Percentiles rank a stretch among this genome's conserved stretches.
Evolutionary conservation across 1,140 invertebrate species (phyloP).

Genomic region (Eriocheir sinensis): DNA sequence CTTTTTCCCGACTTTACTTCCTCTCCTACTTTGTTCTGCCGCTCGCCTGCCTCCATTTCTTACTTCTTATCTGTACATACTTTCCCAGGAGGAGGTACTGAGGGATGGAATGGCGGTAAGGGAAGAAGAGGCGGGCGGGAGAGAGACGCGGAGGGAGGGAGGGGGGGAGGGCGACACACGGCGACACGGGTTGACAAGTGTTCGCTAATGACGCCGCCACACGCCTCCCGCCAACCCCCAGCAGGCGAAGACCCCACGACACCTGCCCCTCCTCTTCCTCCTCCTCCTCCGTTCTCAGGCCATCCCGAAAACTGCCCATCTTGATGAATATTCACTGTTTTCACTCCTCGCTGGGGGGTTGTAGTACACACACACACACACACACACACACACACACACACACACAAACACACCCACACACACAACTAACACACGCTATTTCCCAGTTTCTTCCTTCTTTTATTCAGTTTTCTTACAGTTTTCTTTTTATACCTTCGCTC

Average conservation of each 20-base stretch:
- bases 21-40: background rate
- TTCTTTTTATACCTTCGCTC: no score
- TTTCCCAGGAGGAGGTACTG: no score
- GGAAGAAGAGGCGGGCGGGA: background rate
- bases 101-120: no score
- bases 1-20: background rate
- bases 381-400: no score
- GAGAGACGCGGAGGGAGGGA: background rate
- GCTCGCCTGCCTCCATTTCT: background rate
- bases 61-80: background rate
- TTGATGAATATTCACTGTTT: background rate
- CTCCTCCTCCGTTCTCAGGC: background rate
- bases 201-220: constrained; percentile 10
- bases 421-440: no score
- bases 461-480: background rate
- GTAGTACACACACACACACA: no score
- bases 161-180: background rate
- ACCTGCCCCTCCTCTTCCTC: background rate
- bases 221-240: background rate
- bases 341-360: background rate
- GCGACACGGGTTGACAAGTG: background rate
- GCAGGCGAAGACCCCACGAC: background rate
- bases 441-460: no score
- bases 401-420: no score
- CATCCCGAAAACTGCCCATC: background rate